phyloP scores from a whole-genome alignment of 30 jellyfish, hydroid and myxozoan species.

The Clytia hemisphaerica region DNA sequence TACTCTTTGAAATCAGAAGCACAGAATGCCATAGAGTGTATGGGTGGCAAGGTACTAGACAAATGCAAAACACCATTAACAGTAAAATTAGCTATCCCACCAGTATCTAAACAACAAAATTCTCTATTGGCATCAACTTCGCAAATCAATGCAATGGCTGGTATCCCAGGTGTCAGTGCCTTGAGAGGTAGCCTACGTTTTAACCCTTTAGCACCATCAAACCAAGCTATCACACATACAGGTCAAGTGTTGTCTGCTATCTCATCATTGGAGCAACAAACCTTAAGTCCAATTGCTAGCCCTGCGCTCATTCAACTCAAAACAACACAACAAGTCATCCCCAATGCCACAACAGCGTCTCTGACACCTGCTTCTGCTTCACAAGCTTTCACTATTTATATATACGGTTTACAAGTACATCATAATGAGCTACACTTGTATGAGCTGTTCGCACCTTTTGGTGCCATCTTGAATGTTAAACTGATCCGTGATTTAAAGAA shows the following conservation, averaged over 20 bases:
- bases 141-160: slow-evolving; percentile 22
- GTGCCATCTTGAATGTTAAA: slow-evolving; percentile 88
- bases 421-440: slow-evolving; percentile 76
- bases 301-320: background rate
- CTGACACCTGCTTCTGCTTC: background rate
- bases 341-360: too few relatives aligned
- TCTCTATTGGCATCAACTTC: slow-evolving; percentile 14
- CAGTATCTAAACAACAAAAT: slow-evolving; percentile 82
- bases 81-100: slow-evolving; percentile 95
- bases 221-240: background rate
- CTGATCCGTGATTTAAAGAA: slow-evolving; percentile 79
- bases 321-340: background rate
- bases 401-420: slow-evolving; percentile 82
- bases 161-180: slow-evolving; percentile 29
- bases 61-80: slow-evolving; percentile 51
- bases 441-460: slow-evolving; percentile 96
- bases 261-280: background rate
- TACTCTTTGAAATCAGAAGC: slow-evolving; percentile 81
- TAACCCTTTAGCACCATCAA: slow-evolving; percentile 62
- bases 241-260: background rate
- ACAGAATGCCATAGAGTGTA: slow-evolving; percentile 75
- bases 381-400: slow-evolving; percentile 60
- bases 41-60: slow-evolving; percentile 73
- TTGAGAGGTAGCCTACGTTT: slow-evolving; percentile 48
- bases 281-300: background rate